phyloP scores from a whole-genome alignment of 2,797 vertebrate genomes.

The Anomalospiza imberbis region DNA sequence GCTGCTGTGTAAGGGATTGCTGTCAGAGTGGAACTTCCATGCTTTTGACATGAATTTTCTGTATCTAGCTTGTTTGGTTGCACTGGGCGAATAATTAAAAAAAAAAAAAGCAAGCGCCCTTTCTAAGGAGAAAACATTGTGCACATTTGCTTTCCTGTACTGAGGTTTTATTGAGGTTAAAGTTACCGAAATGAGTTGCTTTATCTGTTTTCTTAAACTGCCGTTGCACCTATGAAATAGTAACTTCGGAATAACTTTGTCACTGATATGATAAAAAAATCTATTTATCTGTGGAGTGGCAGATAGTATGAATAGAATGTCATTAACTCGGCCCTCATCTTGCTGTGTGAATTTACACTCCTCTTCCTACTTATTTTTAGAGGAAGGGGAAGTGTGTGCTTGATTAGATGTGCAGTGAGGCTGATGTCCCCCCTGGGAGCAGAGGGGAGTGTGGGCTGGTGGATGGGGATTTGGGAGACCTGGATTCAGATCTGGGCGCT shows the following conservation, averaged over 20 bases:
- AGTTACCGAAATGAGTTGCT: neutral
- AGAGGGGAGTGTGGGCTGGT: neutral
- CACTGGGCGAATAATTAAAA: neutral
- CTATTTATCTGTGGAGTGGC: neutral
- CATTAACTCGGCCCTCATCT: neutral
- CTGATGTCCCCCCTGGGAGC: neutral
- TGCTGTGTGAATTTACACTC: neutral
- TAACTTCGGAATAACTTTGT: neutral
- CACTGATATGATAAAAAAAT: neutral
- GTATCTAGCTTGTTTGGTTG: neutral
- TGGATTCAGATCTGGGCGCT: neutral
- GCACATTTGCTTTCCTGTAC: neutral
- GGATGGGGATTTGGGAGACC: neutral
- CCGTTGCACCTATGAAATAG: neutral
- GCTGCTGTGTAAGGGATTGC: neutral
- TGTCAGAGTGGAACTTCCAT: neutral
- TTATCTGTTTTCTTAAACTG: neutral
- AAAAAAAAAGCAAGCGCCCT: fast-evolving
- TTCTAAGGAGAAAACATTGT: neutral
- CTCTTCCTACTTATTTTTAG: neutral
- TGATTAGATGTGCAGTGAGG: neutral
- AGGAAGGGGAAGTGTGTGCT: neutral
- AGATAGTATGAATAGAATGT: neutral
- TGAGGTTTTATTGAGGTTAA: neutral
- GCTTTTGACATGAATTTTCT: neutral